Conservation (phyloP, 2,113 vertebrate genomes). For the Chloroceryle aenea region DNA sequence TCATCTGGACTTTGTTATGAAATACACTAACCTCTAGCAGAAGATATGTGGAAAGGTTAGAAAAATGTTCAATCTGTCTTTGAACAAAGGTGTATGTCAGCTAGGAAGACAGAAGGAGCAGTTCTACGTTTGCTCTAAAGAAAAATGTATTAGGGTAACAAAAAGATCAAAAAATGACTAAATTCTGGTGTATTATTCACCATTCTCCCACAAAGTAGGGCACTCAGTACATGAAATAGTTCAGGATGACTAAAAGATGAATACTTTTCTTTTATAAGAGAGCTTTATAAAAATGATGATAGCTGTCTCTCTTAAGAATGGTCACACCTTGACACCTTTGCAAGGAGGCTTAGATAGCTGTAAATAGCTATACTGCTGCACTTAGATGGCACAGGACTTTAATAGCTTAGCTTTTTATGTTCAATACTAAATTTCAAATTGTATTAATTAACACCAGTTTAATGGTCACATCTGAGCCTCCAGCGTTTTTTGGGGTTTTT, state of each 20-base stretch:
- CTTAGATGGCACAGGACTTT: not conserved
- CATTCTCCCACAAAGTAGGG: not conserved
- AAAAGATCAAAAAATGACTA: not conserved
- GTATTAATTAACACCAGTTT: not conserved
- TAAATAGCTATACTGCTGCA: not conserved
- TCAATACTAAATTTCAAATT: not conserved
- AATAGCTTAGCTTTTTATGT: not conserved
- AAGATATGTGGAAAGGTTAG: not conserved
- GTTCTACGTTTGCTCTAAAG: not conserved
- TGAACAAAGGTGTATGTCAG: not conserved
- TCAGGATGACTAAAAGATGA: not conserved
- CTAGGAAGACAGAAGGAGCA: not conserved
- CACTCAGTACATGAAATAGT: not conserved
- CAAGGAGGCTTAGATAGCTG: not conserved
- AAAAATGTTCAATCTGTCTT: not conserved
- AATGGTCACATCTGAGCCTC: not conserved
- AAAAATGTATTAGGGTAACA: not conserved
- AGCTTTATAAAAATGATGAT: not conserved
- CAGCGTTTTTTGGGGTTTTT: no score
- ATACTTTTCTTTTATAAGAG: not conserved
- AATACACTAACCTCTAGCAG: not conserved
- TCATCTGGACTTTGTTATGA: not conserved
- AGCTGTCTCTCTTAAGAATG: not conserved
- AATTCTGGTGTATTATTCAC: not conserved
- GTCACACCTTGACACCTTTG: not conserved